Evolutionary conservation across 2,113 vertebrate species (phyloP).

Genomic region (Cinclus mexicanus): DNA sequence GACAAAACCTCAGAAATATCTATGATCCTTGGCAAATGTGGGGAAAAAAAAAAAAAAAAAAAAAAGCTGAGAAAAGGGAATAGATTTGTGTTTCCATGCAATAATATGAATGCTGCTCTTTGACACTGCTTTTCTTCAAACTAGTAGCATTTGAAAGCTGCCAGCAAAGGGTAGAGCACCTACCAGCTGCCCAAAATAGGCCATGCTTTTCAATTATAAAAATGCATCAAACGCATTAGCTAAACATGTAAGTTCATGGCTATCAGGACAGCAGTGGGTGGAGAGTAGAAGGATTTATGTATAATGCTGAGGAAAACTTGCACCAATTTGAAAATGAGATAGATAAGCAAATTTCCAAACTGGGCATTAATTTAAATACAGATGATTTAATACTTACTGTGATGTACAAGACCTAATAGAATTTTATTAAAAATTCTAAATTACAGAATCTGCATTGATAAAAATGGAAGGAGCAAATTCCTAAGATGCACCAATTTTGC

Average conservation of each 20-base stretch:
- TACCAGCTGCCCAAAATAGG: constrained; percentile 43
- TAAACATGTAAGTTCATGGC: not conserved
- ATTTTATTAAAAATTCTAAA: not conserved
- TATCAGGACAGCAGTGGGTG: not conserved
- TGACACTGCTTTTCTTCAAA: constrained; percentile 14
- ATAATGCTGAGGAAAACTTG: not conserved
- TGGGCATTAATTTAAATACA: not conserved
- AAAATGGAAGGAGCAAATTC: constrained; percentile 7
- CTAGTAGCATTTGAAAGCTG: not conserved
- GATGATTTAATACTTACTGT: constrained; percentile 16
- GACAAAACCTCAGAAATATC: constrained; percentile 19
- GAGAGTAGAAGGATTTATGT: constrained; percentile 35
- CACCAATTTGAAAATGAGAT: constrained; percentile 20
- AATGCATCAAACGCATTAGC: constrained; percentile 33
- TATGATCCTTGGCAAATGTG: not conserved
- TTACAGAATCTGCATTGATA: not conserved
- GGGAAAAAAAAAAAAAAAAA: not conserved
- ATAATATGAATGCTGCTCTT: not conserved
- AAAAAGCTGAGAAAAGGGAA: not conserved
- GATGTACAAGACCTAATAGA: not conserved
- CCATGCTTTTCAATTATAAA: constrained; percentile 48
- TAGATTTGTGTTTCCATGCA: not conserved
- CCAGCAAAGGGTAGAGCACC: constrained; percentile 12
- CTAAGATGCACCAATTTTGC: not conserved
- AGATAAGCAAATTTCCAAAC: constrained; percentile 33